Conservation (phyloP, 2,888 invertebrate genomes). For the Linyphia triangularis region DNA sequence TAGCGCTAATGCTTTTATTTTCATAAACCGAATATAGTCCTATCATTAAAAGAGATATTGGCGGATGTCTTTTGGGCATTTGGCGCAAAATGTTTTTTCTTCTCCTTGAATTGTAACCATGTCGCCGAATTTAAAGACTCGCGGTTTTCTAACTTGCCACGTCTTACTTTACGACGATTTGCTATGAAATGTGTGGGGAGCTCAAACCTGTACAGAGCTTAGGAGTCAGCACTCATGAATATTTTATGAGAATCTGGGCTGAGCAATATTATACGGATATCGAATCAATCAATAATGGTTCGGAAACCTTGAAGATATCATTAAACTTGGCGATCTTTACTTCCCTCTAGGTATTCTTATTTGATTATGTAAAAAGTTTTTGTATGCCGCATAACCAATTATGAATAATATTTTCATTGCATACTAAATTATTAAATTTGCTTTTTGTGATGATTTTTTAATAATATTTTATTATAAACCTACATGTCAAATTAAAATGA, state of each 20-base stretch:
- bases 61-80: background rate
- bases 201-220: constrained; percentile 2
- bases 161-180: constrained; percentile 64
- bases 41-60: constrained; percentile 5
- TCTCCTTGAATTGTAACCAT: background rate
- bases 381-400: background rate
- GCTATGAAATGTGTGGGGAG: constrained; percentile 33
- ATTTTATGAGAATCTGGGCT: constrained; percentile 52
- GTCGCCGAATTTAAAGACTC: constrained; percentile 19
- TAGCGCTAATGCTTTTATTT: background rate
- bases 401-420: no score
- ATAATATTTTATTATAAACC: no score
- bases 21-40: background rate
- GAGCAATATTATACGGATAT: constrained; percentile 66
- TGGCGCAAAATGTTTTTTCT: background rate
- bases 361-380: background rate
- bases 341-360: background rate
- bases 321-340: constrained; percentile 31
- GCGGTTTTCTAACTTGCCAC: constrained; percentile 33
- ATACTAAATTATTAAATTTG: no score
- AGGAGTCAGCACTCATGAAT: constrained; percentile 67
- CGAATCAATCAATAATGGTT: constrained; percentile 70
- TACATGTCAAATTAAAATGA: no score
- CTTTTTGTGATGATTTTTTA: no score
- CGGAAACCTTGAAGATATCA: constrained; percentile 59